Conservation (phyloP, 1,140 invertebrate genomes). For the Drosophila elegans region DNA sequence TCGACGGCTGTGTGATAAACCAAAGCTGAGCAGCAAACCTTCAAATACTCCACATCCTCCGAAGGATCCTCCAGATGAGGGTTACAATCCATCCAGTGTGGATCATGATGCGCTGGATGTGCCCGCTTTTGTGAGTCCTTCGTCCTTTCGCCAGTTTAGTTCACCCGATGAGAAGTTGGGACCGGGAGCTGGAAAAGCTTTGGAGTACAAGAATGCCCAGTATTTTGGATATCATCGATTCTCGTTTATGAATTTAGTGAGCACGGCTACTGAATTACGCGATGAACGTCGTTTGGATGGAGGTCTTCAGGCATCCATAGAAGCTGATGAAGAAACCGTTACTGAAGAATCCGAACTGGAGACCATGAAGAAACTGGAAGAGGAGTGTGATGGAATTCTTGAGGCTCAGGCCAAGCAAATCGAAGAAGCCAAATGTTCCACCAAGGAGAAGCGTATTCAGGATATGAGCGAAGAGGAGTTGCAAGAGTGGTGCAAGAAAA, state of each 20-base stretch:
- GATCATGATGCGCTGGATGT: conserved; percentile 50
- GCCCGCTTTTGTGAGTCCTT: conserved; percentile 33
- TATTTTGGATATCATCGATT: conserved; percentile 77
- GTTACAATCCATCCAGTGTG: conserved; percentile 45
- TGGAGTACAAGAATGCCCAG: conserved; percentile 61
- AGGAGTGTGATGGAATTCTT: conserved; percentile 38
- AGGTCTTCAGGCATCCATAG: conserved; percentile 26
- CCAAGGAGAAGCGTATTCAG: conserved; percentile 3
- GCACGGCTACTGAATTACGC: conserved; percentile 30
- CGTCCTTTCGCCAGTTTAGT: conserved; percentile 57
- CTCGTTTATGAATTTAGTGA: conserved; percentile 50
- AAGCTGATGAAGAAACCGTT: conserved; percentile 24
- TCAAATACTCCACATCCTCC: conserved; percentile 71
- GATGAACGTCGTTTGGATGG: conserved; percentile 24
- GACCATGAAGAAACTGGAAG: conserved; percentile 32
- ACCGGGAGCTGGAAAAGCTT: conserved; percentile 55
- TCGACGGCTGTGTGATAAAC: neutral
- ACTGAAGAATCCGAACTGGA: conserved; percentile 6
- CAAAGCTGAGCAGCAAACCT: conserved; percentile 13
- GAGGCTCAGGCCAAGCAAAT: conserved; percentile 20
- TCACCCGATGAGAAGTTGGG: conserved; percentile 58
- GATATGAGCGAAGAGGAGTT: conserved; percentile 22
- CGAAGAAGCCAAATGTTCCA: neutral
- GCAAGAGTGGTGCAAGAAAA: conserved; percentile 16
- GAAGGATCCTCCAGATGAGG: conserved; percentile 68